Base-by-base conservation (phyloP, 1,140 invertebrate species). In the Cydia strobilella region DNA sequence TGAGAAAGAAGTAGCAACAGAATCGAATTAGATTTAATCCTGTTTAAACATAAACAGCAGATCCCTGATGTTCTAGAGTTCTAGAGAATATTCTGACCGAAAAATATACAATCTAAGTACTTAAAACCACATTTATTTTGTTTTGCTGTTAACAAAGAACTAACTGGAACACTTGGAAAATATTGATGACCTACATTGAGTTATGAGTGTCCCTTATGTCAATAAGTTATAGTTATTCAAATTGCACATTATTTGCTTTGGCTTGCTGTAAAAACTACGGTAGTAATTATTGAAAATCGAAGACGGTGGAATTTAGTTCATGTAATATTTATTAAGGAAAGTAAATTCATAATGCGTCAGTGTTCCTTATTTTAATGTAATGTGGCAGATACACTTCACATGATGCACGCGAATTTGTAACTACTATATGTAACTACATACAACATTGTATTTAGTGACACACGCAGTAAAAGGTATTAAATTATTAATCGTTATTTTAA, bases 291-390 rank as follows among this genome's bases (percentile, higher is more conserved):
- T 69, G 65, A 59, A n/a, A 59, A 59, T 18, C 18, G 7, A 59
- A 23, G n/a, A 35, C 65, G 9, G 15, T 18, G 65, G 31, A n/a
- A 69, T 35, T 3, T 31, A 42, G 15, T 69, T 69, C 65, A 69
- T 69, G 65, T 18, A 69, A 69, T 35, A 69, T 69, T 69, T 39
- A 69, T 69, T 69, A 69, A 69, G 65, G 65, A 69, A 69, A 69
- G 65, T 69, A 35, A 69, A 31, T 2, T 23, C 31, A 42, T 18
- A 69, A 18, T 69, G n/a, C 54, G 54, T 12, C 54, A 20, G 31
- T 39, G 42, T 69, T 69, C 65, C 65, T 39, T 42, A 35, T 69
- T 69, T 69, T 69, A 35, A 69, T 69, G 65, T 69, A 35, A 69
- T 69, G 65, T 35, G 31, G 15, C 27, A 10, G 31, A 23, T 69